Evolutionary conservation across 2,888 invertebrate species (phyloP), one percentile per base, ranked within the genome.

Genomic region (Drosophila kuntzei): DNA sequence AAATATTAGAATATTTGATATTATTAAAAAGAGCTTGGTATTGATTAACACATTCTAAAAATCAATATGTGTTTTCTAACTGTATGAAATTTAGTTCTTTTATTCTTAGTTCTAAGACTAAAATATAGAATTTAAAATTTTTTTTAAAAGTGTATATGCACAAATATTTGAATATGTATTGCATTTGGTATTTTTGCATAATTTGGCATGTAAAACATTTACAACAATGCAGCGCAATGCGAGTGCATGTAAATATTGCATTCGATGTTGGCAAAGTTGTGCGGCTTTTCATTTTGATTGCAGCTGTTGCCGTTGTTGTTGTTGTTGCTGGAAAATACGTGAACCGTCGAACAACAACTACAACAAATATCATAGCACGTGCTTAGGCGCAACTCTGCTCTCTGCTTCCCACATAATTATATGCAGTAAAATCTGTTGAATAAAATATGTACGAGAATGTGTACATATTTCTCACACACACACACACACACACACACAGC

Each of bases 181-280:
- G 71, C 57, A 60, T 63, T 72, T 89, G 76, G 67, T 68, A 82
- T 86, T 86, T 87, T 86, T 85, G 85, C 85, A 86, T 86, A 89
- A 86, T 86, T 86, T 86, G 86, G 80, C 88, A 86, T 86, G 85
- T 89, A 89, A 87, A 86, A 82, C 87, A 85, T 88, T 80, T 76
- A 80, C 87, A 84, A 89, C 79, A 80, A 80, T 74, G 73, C 67
- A 72, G 67, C 68, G 65, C 60, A 69, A 79, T 62, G 49, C 44
- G 47, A 72, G 63, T 66, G 66, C 76, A 82, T 85, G 87, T 81
- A 81, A 81, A 87, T 81, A 84, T 81, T 82, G 80, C 88, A 87
- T 75, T 76, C 64, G 62, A 76, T 77, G 78, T 65, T 53, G 69
- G 81, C 75, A 75, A 73, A 80, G 71, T 71, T 85, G 80, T 76